phyloP scores from a whole-genome alignment of 2,888 invertebrate species.

The Litoditis marina region DNA sequence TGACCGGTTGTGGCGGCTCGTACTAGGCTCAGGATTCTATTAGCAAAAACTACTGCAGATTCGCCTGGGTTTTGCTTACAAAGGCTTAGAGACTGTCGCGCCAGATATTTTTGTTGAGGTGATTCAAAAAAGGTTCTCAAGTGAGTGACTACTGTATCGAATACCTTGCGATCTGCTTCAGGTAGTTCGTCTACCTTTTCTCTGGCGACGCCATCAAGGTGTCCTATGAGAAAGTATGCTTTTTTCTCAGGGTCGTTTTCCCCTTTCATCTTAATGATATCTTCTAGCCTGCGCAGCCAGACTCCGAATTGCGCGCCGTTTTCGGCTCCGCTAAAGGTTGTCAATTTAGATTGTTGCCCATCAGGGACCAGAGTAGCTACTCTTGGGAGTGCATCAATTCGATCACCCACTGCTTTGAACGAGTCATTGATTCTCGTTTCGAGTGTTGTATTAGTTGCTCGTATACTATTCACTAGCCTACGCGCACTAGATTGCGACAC shows the following conservation, averaged over 20 bases:
- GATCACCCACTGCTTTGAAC: too few species aligned
- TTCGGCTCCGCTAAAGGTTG: too few species aligned
- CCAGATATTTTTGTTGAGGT: neutral
- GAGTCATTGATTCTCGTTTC: too few species aligned
- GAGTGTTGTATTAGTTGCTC: too few species aligned
- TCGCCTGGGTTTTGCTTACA: neutral
- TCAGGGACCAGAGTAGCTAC: too few species aligned
- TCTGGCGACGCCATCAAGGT: neutral
- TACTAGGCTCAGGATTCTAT: neutral
- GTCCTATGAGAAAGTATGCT: neutral
- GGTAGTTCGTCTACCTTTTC: constrained; percentile 1
- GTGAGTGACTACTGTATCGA: neutral
- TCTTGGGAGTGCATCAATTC: too few species aligned
- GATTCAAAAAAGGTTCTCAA: neutral
- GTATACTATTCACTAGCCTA: too few species aligned
- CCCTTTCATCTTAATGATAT: neutral
- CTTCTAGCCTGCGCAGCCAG: neutral
- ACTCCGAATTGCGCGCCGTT: too few species aligned
- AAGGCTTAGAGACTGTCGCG: neutral
- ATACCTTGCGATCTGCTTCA: neutral
- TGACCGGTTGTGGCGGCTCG: neutral
- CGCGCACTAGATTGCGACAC: too few species aligned
- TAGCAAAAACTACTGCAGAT: neutral
- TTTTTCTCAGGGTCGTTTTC: neutral
- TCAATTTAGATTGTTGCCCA: too few species aligned